Evolutionary conservation across 2,888 invertebrate genomes (phyloP).

Genomic region (Exocentrus adspersus): DNA sequence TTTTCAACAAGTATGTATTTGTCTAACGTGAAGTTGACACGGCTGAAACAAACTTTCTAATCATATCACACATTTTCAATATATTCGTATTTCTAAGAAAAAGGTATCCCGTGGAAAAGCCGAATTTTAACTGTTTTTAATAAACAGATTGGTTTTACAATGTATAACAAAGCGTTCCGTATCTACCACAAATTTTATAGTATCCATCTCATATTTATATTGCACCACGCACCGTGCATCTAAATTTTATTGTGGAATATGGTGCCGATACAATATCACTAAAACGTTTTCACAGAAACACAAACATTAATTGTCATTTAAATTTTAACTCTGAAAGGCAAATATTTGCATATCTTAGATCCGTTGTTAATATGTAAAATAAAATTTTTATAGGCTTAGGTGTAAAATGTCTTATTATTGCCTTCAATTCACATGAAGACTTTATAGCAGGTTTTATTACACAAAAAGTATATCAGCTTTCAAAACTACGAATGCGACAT

Average conservation of each 20-base stretch:
- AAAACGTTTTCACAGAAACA: not conserved
- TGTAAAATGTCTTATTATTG: not conserved
- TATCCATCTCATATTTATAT: not conserved
- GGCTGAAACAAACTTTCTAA: no score
- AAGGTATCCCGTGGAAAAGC: no score
- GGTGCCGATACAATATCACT: not conserved
- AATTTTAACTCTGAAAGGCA: not conserved
- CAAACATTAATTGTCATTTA: not conserved
- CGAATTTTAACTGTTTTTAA: no score
- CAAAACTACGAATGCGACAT: not conserved
- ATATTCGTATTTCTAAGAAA: no score
- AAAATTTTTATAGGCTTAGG: not conserved
- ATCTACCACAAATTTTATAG: not conserved
- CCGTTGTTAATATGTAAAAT: not conserved
- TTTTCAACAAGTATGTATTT: not conserved
- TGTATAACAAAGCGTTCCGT: not conserved
- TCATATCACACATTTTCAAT: no score
- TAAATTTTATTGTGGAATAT: not conserved
- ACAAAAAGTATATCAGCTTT: not conserved
- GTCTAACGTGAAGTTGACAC: not conserved
- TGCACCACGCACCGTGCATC: not conserved
- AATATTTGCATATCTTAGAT: no score
- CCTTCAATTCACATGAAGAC: not conserved
- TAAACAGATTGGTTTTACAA: no score
- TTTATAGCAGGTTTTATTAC: not conserved